These are phyloP conservation scores for Watsonalla binaria DNA, from an alignment of 2,888 invertebrate species.

Conservation along the genomic window DNA sequence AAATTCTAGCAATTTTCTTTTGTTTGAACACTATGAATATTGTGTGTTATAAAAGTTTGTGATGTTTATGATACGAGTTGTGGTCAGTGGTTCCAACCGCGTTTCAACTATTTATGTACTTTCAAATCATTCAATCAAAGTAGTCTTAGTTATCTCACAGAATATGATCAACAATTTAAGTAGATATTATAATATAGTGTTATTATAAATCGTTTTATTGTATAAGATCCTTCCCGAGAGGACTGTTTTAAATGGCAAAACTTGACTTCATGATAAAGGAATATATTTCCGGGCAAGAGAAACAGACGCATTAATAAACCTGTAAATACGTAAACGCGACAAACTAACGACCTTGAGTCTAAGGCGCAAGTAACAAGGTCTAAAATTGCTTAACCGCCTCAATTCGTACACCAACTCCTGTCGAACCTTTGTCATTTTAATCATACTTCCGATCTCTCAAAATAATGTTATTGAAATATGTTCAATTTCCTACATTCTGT, in stretches of 20 bases:
- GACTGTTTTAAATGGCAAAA: conserved; percentile 30
- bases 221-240: too few relatives aligned
- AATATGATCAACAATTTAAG: too few relatives aligned
- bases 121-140: too few relatives aligned
- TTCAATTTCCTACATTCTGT: conserved; percentile 70
- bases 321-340: conserved; percentile 38
- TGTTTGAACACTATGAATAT: too few relatives aligned
- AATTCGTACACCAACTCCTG: conserved; percentile 49
- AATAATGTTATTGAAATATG: conserved; percentile 78
- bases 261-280: conserved; percentile 35
- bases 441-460: conserved; percentile 75
- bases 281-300: conserved; percentile 37
- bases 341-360: conserved; percentile 36
- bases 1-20: too few relatives aligned
- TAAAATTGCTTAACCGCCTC: conserved; percentile 41
- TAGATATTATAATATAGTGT: too few relatives aligned
- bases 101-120: too few relatives aligned
- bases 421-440: conserved; percentile 78
- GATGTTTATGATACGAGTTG: too few relatives aligned
- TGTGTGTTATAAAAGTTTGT: too few relatives aligned
- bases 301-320: conserved; percentile 55
- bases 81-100: too few relatives aligned
- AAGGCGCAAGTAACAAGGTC: conserved; percentile 42
- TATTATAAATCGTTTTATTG: too few relatives aligned
- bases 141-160: too few relatives aligned